phyloP scores from a whole-genome alignment of 2,797 vertebrate genomes.

The Avahi laniger region DNA sequence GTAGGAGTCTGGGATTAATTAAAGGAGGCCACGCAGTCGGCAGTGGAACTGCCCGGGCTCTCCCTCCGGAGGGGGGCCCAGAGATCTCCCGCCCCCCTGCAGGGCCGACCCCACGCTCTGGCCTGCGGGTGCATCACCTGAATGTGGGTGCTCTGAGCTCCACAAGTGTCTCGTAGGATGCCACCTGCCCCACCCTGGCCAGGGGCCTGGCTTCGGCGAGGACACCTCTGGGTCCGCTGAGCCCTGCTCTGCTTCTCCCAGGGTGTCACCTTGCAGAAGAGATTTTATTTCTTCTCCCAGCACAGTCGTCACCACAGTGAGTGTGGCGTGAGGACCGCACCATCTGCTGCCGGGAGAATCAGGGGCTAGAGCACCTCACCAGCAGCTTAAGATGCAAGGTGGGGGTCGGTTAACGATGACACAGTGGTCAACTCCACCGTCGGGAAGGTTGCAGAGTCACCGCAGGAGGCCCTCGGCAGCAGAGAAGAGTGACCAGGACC shows the following conservation, averaged over 20 bases:
- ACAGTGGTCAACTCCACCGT: accelerated
- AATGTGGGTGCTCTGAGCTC: accelerated
- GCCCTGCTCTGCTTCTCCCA: too few species aligned
- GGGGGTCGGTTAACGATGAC: background rate
- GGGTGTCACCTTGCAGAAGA: accelerated
- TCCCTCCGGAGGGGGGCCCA: too few species aligned
- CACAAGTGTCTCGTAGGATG: accelerated
- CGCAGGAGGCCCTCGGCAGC: accelerated
- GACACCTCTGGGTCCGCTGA: accelerated
- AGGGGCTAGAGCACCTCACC: accelerated
- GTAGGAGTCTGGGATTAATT: background rate
- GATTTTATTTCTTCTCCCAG: accelerated
- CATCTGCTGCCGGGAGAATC: accelerated
- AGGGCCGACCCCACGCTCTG: accelerated
- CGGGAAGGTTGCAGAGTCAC: background rate
- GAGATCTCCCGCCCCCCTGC: accelerated
- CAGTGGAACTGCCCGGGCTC: accelerated
- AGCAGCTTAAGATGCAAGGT: accelerated
- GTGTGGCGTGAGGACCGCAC: accelerated
- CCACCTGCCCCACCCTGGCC: accelerated
- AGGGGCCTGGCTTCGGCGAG: accelerated
- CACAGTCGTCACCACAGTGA: background rate
- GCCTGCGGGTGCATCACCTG: accelerated
- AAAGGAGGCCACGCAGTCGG: accelerated
- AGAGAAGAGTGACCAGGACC: too few species aligned